Conservation (phyloP, 2,888 invertebrate species). For the Antitype chi region DNA sequence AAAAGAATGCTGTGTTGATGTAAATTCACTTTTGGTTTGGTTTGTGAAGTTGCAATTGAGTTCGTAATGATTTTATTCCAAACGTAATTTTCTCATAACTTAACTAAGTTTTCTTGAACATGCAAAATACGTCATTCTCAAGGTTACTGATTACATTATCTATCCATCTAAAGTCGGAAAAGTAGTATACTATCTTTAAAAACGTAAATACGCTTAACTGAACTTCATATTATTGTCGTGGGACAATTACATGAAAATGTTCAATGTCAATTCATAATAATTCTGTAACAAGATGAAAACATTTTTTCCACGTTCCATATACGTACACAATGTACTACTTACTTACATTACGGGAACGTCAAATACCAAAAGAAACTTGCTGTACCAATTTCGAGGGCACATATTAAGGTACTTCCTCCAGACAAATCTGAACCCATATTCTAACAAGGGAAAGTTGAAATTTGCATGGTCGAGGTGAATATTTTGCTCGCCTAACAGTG, state of each 20-base stretch:
- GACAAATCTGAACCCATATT: constrained; percentile 50
- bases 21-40: background rate
- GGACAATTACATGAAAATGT: constrained; percentile 14
- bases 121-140: background rate
- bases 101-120: background rate
- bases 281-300: constrained; percentile 46
- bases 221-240: background rate
- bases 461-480: constrained; percentile 51
- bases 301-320: constrained; percentile 38
- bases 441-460: constrained; percentile 43
- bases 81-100: background rate
- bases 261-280: constrained; percentile 38
- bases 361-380: constrained; percentile 74
- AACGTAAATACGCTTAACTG: constrained; percentile 18
- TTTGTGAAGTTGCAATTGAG: background rate
- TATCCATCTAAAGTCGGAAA: background rate
- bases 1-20: background rate
- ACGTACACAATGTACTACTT: constrained; percentile 50
- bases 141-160: background rate
- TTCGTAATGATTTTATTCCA: background rate
- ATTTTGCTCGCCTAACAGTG: constrained; percentile 68
- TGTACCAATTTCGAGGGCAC: constrained; percentile 61
- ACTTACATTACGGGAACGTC: constrained; percentile 69
- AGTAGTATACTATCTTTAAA: background rate
- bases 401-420: constrained; percentile 39